A percentile compares a stretch with the other conserved stretches of the same genome.
Evolutionary conservation across 2,797 vertebrate genomes (phyloP).

Genomic region (Premnoplex brunnescens): DNA sequence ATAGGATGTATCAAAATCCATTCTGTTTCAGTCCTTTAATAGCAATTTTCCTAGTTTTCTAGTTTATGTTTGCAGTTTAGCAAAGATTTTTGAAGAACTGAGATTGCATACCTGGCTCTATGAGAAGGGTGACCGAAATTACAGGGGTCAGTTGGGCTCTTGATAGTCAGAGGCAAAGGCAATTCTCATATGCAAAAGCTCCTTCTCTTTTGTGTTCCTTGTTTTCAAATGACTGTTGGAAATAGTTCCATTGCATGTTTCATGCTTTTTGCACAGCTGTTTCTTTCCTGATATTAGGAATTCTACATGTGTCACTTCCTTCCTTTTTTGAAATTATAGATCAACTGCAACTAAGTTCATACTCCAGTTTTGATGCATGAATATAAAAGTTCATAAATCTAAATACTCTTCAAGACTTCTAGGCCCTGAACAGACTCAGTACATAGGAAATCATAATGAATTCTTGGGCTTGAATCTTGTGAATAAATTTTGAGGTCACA

Average conservation of each 20-base stretch:
- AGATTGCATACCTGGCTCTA: background rate
- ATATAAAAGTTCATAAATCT: background rate
- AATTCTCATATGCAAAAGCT: background rate
- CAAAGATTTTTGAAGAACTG: background rate
- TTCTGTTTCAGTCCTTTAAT: background rate
- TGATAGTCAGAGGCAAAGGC: background rate
- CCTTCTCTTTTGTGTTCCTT: background rate
- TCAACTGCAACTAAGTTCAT: background rate
- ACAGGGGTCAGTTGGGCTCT: background rate
- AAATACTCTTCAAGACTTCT: background rate
- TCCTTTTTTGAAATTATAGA: background rate
- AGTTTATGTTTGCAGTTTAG: background rate
- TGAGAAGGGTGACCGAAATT: background rate
- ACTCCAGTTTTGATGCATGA: background rate
- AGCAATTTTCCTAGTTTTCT: background rate
- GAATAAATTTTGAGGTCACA: background rate
- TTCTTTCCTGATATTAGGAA: background rate
- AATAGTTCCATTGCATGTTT: background rate
- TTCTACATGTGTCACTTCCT: rapidly evolving
- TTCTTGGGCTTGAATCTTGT: background rate
- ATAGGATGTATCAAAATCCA: background rate
- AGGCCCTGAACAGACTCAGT: background rate
- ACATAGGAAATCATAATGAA: background rate
- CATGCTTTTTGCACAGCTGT: background rate
- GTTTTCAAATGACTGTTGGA: background rate